These are phyloP conservation scores for Macrochelys suwanniensis DNA, from an alignment of 2,797 vertebrate species.

Conservation along the genomic window DNA sequence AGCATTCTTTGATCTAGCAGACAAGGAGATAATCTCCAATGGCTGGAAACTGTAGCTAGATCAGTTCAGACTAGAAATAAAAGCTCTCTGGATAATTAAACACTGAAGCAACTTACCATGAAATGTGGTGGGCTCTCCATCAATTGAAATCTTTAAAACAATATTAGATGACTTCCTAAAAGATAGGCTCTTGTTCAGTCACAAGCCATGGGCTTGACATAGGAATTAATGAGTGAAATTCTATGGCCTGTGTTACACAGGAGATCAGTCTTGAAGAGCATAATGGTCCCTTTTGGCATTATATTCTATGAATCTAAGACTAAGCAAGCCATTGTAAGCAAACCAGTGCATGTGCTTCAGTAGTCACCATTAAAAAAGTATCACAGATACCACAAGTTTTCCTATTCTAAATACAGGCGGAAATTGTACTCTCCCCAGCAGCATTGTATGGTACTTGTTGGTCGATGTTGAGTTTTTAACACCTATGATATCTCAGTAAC, in stretches of 20 bases:
- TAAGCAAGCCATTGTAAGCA: background rate
- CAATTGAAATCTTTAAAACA: background rate
- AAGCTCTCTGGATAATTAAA: background rate
- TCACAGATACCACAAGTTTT: background rate
- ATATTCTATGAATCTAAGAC: background rate
- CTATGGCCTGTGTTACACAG: background rate
- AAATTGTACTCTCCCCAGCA: rapidly evolving
- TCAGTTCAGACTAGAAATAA: background rate
- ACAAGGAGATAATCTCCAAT: background rate
- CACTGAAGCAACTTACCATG: background rate
- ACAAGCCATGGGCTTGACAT: background rate
- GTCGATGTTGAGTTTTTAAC: background rate
- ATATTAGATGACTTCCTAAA: background rate
- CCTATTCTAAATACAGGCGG: background rate
- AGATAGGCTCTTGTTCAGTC: background rate
- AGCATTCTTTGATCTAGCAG: background rate
- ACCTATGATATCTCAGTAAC: background rate
- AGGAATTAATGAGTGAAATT: background rate
- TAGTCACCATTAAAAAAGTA: background rate
- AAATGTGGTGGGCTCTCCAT: background rate
- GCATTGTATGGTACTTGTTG: background rate
- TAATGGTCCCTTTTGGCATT: background rate
- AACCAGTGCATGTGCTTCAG: background rate
- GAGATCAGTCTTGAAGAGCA: background rate
- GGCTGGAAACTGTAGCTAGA: background rate